Conservation (phyloP, 2,888 invertebrate genomes). For the Scaptomyza polygonia region DNA sequence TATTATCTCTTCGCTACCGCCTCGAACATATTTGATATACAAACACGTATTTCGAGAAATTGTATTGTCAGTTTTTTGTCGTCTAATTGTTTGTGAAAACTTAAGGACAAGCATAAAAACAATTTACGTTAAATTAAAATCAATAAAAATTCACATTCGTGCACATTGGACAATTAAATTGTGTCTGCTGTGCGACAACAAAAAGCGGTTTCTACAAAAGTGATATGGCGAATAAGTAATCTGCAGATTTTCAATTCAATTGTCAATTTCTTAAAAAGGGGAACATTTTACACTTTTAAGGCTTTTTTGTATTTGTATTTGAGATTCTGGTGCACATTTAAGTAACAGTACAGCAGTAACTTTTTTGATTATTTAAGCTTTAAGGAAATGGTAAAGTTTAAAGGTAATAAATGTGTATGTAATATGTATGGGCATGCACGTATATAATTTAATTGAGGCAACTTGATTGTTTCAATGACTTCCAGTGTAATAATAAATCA, state of each 20-base stretch:
- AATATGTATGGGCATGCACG: too few species aligned
- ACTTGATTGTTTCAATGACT: too few species aligned
- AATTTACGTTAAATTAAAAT: conserved; percentile 71
- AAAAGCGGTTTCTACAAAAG: conserved; percentile 18
- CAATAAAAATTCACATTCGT: conserved; percentile 67
- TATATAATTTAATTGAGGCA: too few species aligned
- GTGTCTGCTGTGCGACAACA: conserved; percentile 4
- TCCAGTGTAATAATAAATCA: too few species aligned
- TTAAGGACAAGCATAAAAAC: conserved; percentile 37
- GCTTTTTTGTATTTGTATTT: neutral
- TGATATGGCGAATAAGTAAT: conserved; percentile 62
- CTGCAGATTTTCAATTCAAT: conserved; percentile 31
- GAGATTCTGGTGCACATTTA: conserved; percentile 3
- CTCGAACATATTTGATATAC: neutral
- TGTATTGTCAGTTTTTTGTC: conserved; percentile 24
- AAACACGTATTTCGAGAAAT: neutral
- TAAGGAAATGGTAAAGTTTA: conserved; percentile 21
- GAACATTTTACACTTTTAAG: neutral
- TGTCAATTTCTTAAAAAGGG: neutral
- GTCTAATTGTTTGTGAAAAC: conserved; percentile 61
- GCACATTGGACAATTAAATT: conserved; percentile 35
- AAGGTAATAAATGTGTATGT: conserved; percentile 13
- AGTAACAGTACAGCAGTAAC: conserved; percentile 34
- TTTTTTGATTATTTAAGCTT: conserved; percentile 28
- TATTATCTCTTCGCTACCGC: conserved; percentile 50